Evolutionary conservation across 2,797 vertebrate genomes (phyloP), one percentile per base, ranked within the genome.

Genomic region (Artibeus lituratus): DNA sequence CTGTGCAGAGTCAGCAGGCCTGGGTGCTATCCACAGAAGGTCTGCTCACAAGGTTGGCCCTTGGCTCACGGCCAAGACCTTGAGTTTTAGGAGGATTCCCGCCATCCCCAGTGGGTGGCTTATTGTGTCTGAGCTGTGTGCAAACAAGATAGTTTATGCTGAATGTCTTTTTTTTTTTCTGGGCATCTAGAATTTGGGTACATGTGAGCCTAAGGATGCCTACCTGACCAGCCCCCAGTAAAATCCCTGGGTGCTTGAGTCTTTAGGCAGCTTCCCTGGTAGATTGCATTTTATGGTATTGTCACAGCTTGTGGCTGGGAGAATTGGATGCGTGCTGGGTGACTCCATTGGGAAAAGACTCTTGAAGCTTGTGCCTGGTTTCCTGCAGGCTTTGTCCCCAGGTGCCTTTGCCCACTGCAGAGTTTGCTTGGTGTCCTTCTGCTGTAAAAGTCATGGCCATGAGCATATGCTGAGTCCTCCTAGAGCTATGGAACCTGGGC

Each of bases 201-300:
- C 21, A 1, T 57, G 37, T 29, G 6, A 91, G 59, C 16, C 82
- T 44, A 44, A 88, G 47, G 57, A 47, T 77, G n/a, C 18, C 39
- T 35, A 1, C 26, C 49, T 72, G 24, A 22, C 21, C n/a, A 6
- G 35, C 49, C 29, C 29, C 19, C 11, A n/a, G 0, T 55, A 4
- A 70, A 55, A 47, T 39, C 3, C 57, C 42, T 55, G 55, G 86
- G 10, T 44, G 9, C 62, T 15, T 11, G 49, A 62, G 10, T 49
- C 18, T 67, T 32, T 18, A 18, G 8, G 67, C 55, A 57, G 55
- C 67, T 24, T 85, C 11, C 19, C 51, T 21, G 3, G 55, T 26
- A 7, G 35, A 37, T 22, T 3, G 7, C 7, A 5, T 18, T 16
- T 83, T 57, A 8, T 65, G 0, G 0, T 51, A 37, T 47, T 35